A percentile compares a stretch with the other conserved stretches of the same genome.
Evolutionary conservation across 2,888 invertebrate species (phyloP).

Genomic region (Euplagia quadripunctaria): DNA sequence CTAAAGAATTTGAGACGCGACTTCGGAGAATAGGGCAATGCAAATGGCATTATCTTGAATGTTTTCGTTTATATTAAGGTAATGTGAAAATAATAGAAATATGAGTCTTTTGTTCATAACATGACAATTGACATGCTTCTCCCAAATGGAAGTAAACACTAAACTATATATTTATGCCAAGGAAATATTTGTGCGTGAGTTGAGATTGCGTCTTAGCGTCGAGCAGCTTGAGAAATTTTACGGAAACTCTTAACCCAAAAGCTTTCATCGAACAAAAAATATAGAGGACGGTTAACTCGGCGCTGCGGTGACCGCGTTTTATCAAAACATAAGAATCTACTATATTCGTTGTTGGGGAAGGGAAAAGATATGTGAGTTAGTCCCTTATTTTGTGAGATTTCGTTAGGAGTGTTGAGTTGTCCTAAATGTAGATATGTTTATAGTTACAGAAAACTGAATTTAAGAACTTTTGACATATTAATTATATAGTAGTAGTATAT

Average conservation of each 20-base stretch:
- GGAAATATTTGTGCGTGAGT: too few species aligned
- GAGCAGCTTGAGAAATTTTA: constrained; percentile 38
- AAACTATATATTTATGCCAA: too few species aligned
- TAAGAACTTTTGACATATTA: background rate
- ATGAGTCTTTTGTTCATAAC: constrained; percentile 5
- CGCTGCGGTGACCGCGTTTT: constrained; percentile 35
- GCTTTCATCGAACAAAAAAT: constrained; percentile 65
- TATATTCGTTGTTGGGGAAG: constrained; percentile 9
- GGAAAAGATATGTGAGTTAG: constrained; percentile 15
- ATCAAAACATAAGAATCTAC: constrained; percentile 20
- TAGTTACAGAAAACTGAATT: background rate
- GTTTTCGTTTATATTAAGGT: constrained; percentile 1
- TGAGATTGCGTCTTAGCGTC: too few species aligned
- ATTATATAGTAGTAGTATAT: too few species aligned
- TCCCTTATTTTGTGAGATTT: constrained; percentile 13
- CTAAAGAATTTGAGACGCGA: background rate
- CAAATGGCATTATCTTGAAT: constrained; percentile 5
- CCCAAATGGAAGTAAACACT: constrained; percentile 1
- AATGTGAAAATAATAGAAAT: constrained; percentile 3
- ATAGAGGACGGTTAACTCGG: constrained; percentile 47
- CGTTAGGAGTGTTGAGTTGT: constrained; percentile 1
- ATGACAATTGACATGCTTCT: constrained; percentile 9
- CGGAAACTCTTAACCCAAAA: constrained; percentile 60
- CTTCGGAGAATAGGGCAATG: background rate
- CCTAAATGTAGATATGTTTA: background rate